phyloP scores from a whole-genome alignment of 2,797 vertebrate genomes.

The Petrocephalus sullivani region DNA sequence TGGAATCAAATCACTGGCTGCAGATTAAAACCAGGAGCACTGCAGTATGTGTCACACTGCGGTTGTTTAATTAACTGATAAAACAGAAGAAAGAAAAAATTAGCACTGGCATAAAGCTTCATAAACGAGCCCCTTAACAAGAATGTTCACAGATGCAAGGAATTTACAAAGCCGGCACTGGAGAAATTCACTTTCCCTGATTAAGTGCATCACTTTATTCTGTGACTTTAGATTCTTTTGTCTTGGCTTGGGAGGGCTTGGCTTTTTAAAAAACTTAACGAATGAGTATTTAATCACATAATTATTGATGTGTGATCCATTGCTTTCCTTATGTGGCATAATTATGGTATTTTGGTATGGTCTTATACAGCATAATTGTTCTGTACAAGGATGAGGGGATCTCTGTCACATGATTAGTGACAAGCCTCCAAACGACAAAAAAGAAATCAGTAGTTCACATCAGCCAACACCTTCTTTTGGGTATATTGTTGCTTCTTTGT shows the following conservation, averaged over 20 bases:
- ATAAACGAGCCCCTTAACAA: neutral
- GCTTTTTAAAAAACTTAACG: neutral
- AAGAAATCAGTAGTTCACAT: neutral
- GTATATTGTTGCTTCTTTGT: neutral
- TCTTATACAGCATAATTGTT: neutral
- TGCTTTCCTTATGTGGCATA: neutral
- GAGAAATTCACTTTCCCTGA: neutral
- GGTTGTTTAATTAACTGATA: neutral
- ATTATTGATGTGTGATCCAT: neutral
- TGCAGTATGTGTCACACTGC: neutral
- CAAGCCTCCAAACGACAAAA: neutral
- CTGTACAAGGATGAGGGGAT: neutral
- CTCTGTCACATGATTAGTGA: neutral
- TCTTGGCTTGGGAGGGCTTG: too few species aligned
- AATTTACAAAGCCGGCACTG: neutral
- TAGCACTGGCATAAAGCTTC: neutral
- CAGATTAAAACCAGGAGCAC: neutral
- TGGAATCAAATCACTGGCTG: neutral
- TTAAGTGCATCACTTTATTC: neutral
- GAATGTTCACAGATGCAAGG: neutral
- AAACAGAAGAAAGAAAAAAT: neutral
- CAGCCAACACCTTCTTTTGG: neutral
- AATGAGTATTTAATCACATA: neutral
- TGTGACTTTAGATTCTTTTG: too few species aligned
- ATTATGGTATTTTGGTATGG: neutral